These are phyloP conservation scores for Epirrhoe tristata DNA, from an alignment of 2,888 invertebrate genomes.

Conservation along the genomic window DNA sequence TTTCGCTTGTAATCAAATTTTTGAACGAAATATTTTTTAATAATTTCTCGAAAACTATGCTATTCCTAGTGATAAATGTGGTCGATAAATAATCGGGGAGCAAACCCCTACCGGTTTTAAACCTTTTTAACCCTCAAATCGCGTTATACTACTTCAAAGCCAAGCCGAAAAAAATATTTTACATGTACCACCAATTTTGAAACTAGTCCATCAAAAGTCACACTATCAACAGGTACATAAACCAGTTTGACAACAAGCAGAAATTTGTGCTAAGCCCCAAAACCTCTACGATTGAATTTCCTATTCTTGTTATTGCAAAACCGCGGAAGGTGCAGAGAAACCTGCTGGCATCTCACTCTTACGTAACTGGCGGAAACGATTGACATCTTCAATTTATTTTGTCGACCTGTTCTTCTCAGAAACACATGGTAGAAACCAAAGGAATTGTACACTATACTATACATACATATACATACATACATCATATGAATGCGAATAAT, in stretches of 20 bases:
- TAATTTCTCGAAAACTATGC: too few species aligned
- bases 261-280: background rate
- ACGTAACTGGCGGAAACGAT: slow-evolving; percentile 55
- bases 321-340: slow-evolving; percentile 63
- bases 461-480: too few species aligned
- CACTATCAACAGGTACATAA: background rate
- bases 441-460: too few species aligned
- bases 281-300: slow-evolving; percentile 46
- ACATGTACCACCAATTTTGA: background rate
- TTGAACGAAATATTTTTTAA: too few species aligned
- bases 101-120: too few species aligned
- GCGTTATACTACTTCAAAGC: too few species aligned
- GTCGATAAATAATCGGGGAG: too few species aligned
- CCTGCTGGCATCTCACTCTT: slow-evolving; percentile 51
- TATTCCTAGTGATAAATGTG: too few species aligned
- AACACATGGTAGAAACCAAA: background rate
- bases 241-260: background rate
- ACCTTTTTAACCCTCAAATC: too few species aligned
- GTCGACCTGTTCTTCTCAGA: slow-evolving; percentile 3
- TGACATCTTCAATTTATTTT: slow-evolving; percentile 47
- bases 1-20: too few species aligned
- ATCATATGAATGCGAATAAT: background rate
- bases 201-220: background rate
- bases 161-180: background rate
- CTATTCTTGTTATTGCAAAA: slow-evolving; percentile 62